These are phyloP conservation scores for Carassius carassius DNA, from an alignment of 2,113 vertebrate genomes.

Conservation along the genomic window DNA sequence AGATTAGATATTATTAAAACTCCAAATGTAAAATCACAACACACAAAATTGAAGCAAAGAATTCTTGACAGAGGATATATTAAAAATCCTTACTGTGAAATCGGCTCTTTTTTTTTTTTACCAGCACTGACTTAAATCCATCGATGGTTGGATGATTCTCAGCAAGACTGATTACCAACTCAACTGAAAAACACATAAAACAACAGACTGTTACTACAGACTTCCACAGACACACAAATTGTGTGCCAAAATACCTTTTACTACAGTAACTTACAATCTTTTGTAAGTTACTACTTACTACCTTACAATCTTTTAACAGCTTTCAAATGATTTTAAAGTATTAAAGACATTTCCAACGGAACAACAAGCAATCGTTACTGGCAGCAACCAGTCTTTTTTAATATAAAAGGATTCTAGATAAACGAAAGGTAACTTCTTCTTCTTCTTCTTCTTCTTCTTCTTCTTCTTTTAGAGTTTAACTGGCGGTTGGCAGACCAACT, in stretches of 20 bases:
- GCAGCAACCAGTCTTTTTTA: neutral
- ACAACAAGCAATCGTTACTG: neutral
- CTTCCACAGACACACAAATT: neutral
- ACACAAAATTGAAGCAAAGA: neutral
- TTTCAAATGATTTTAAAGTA: neutral
- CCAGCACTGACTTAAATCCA: slow-evolving; percentile 83
- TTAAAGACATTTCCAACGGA: neutral
- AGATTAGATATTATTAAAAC: slow-evolving; percentile 10
- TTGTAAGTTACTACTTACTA: no score
- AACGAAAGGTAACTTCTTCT: no score
- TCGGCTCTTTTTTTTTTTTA: slow-evolving; percentile 97
- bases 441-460: no score
- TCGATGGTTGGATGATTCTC: slow-evolving; percentile 89
- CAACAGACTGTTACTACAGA: neutral
- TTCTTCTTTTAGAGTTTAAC: no score
- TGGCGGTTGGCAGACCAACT: no score
- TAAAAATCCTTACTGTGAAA: slow-evolving; percentile 83
- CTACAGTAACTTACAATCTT: no score
- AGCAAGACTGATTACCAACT: slow-evolving; percentile 93
- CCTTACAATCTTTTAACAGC: neutral
- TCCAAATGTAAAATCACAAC: no score
- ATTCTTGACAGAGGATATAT: neutral
- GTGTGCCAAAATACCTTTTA: neutral
- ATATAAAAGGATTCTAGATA: neutral
- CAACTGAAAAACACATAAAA: slow-evolving; percentile 73